Conservation (phyloP, 37 sponge, comb jelly and placozoan genomes). For the Ianthella basta region DNA sequence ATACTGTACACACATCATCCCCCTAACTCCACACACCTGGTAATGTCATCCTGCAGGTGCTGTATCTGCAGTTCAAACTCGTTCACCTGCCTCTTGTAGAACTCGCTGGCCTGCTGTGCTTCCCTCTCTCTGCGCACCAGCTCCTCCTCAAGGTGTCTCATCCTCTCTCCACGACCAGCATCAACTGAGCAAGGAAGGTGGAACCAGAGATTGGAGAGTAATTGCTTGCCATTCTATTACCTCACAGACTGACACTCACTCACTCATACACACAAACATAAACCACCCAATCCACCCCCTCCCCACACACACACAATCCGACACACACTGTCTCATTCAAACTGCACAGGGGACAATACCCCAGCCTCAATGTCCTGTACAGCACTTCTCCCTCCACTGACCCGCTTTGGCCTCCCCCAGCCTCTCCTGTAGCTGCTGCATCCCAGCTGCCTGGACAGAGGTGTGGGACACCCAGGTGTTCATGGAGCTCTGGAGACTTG, state of each 20-base stretch:
- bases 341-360: too few species aligned
- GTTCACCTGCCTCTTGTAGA: neutral
- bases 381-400: neutral
- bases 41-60: neutral
- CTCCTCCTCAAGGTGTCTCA: neutral
- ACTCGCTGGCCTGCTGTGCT: neutral
- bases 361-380: too few species aligned
- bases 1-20: too few species aligned
- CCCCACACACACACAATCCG: neutral
- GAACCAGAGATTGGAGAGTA: too few species aligned
- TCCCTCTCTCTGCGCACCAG: constrained; percentile 16
- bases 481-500: neutral
- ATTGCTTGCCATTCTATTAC: too few species aligned
- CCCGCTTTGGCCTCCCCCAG: neutral
- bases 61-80: constrained; percentile 7
- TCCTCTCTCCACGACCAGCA: neutral
- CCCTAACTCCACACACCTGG: neutral
- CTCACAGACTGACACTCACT: neutral
- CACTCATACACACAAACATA: too few species aligned
- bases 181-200: too few species aligned
- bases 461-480: constrained; percentile 30
- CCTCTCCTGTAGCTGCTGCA: constrained; percentile 25
- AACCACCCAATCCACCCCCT: neutral
- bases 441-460: neutral
- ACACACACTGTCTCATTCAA: too few species aligned